A percentile compares a stretch with the other conserved stretches of the same genome.
Evolutionary conservation across 2,797 vertebrate species (phyloP).

Genomic region (Sternotherus odoratus): DNA sequence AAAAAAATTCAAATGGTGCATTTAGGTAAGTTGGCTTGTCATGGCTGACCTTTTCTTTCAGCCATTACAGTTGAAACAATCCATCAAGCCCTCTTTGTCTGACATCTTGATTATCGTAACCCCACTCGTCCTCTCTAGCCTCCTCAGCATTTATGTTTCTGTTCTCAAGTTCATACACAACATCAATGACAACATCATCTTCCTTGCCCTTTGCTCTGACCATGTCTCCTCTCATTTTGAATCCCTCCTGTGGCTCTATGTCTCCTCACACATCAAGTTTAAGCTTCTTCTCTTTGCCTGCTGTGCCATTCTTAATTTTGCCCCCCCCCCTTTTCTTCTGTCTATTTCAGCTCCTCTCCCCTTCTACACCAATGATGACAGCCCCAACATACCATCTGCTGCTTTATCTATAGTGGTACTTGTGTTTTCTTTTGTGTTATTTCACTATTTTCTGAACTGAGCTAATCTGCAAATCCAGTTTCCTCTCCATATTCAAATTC

Average conservation of each 20-base stretch:
- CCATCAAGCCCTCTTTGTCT: not conserved
- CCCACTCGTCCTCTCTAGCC: not conserved
- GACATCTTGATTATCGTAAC: not conserved
- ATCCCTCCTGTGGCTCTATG: not conserved
- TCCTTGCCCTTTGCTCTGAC: not conserved
- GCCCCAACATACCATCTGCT: rapidly evolving
- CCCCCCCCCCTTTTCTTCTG: not conserved
- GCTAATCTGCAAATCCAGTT: not conserved
- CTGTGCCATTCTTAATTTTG: too few relatives aligned
- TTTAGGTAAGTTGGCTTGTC: constrained; percentile 18
- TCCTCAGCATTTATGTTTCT: not conserved
- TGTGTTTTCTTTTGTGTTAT: not conserved
- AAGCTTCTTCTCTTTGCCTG: not conserved
- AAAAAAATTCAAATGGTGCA: not conserved
- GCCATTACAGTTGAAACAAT: not conserved
- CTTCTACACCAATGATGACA: not conserved
- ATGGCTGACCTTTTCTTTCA: not conserved
- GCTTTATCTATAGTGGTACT: not conserved
- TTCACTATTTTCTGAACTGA: not conserved
- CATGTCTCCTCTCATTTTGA: not conserved
- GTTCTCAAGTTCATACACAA: not conserved
- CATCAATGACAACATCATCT: not conserved
- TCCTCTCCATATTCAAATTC: not conserved
- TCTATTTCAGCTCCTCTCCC: not conserved
- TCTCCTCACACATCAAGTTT: not conserved